Base-by-base conservation (phyloP, 1,140 invertebrate species). In the Bombus sylvicola region DNA sequence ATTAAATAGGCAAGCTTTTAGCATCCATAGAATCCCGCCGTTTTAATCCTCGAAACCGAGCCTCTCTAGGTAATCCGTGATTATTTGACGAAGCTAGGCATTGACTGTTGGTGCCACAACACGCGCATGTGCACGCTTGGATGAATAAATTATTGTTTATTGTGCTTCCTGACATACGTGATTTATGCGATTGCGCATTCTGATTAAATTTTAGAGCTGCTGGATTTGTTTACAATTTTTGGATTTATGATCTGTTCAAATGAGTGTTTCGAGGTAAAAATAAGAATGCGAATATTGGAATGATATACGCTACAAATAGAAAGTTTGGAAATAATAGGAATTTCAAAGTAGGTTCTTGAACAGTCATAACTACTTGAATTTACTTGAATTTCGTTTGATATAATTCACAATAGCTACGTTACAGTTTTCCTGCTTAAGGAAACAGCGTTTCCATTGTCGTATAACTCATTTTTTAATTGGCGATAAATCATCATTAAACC, bases 1-100 rank as follows among this genome's bases (percentile, higher is more conserved):
- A 90, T 90, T 89, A 89, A 89, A 89, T 89, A 89, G 88, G 74
- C 88, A 77, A 89, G 84, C 75, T 86, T 89, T 47, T 73, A 76
- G 18, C 79, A 81, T 86, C 80, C 39, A 66, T 72, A 81, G 76
- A 80, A 87, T 71, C 68, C 39, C 69, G 72, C 10, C 85, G 72
- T 76, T 41, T 83, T 80, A 83, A 89, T 88, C 83, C 64, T 41
- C 74, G 59, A 53, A 15, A 43, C 22, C 47, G 66, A 62, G 41
- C 34, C 73, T n/a, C 72, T 69, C 86, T 57, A 69, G 75, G 73
- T 66, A 89, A 77, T 57, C 66, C 53, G 34, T 28, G 53, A 53
- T 53, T 88, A 83, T 80, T 78, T 72, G 41, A 75, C 57, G n/a
- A 64, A 68, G n/a, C 43, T n/a, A 25, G 15, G 15, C 3, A n/a